Percentiles rank a stretch among this genome's conserved stretches.
These are phyloP conservation scores for Ridgeia piscesae DNA, from an alignment of 1,140 invertebrate genomes.

Conservation along the genomic window DNA sequence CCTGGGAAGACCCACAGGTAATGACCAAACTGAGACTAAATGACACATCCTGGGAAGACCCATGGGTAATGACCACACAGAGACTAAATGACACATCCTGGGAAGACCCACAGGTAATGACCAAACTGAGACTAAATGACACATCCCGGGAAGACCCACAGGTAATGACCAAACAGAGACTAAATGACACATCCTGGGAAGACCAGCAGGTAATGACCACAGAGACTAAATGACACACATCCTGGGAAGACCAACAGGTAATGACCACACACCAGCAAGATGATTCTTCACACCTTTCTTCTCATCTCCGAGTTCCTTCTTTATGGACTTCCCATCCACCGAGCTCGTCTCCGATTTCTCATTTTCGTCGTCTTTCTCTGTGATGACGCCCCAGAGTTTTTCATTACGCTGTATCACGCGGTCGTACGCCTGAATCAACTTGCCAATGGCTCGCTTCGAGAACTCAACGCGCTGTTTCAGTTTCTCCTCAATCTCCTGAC, in stretches of 20 bases:
- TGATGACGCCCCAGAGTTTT: constrained; percentile 69
- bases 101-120: too few relatives aligned
- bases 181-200: too few relatives aligned
- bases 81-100: too few relatives aligned
- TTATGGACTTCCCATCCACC: neutral
- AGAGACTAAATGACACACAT: too few relatives aligned
- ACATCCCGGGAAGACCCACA: too few relatives aligned
- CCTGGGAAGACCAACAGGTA: neutral
- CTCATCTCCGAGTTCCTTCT: neutral
- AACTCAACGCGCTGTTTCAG: constrained; percentile 81
- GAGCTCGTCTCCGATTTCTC: constrained; percentile 22
- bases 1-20: too few relatives aligned
- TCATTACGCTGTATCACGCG: constrained; percentile 61
- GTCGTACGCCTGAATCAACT: constrained; percentile 95
- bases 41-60: too few relatives aligned
- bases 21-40: too few relatives aligned
- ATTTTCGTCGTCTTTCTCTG: constrained; percentile 68
- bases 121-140: too few relatives aligned
- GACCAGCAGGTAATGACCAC: too few relatives aligned
- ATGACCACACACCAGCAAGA: neutral
- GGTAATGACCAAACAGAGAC: too few relatives aligned
- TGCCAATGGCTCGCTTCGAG: constrained; percentile 82
- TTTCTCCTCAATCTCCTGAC: constrained; percentile 94
- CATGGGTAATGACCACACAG: too few relatives aligned
- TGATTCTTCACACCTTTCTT: neutral